Evolutionary conservation across 1,140 invertebrate genomes (phyloP).

Genomic region (Bombus haemorrhoidalis): DNA sequence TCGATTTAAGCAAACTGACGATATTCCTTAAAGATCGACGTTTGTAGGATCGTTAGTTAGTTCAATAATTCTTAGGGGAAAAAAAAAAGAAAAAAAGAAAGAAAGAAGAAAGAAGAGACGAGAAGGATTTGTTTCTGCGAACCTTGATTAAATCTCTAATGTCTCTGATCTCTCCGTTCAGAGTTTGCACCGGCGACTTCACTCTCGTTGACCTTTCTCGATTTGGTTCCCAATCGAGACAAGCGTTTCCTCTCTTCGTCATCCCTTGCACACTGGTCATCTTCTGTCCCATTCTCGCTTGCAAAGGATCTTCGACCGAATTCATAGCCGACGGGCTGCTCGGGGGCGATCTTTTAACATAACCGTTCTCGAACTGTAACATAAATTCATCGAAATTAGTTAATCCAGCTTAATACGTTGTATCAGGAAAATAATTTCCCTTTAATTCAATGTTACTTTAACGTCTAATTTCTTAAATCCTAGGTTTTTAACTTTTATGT

Average conservation of each 20-base stretch:
- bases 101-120: neutral
- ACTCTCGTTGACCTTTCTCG: conserved; percentile 47
- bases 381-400: too few relatives aligned
- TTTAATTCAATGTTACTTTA: too few relatives aligned
- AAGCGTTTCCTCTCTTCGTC: conserved; percentile 58
- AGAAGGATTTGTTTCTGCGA: neutral
- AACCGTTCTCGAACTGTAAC: conserved; percentile 76
- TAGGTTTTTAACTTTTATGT: too few relatives aligned
- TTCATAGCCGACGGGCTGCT: conserved; percentile 71
- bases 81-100: too few relatives aligned
- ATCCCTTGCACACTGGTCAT: conserved; percentile 54
- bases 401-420: too few relatives aligned
- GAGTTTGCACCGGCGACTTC: conserved; percentile 7
- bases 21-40: too few relatives aligned
- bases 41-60: accelerated
- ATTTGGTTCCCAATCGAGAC: conserved; percentile 69
- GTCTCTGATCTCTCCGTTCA: conserved; percentile 34
- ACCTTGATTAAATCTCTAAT: conserved; percentile 52
- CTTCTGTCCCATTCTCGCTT: conserved; percentile 64
- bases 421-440: too few relatives aligned
- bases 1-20: neutral
- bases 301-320: conserved; percentile 58
- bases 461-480: too few relatives aligned
- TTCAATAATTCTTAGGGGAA: accelerated
- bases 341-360: conserved; percentile 72